Conservation (phyloP, 2,888 invertebrate genomes). For the Phytoseiulus persimilis region DNA sequence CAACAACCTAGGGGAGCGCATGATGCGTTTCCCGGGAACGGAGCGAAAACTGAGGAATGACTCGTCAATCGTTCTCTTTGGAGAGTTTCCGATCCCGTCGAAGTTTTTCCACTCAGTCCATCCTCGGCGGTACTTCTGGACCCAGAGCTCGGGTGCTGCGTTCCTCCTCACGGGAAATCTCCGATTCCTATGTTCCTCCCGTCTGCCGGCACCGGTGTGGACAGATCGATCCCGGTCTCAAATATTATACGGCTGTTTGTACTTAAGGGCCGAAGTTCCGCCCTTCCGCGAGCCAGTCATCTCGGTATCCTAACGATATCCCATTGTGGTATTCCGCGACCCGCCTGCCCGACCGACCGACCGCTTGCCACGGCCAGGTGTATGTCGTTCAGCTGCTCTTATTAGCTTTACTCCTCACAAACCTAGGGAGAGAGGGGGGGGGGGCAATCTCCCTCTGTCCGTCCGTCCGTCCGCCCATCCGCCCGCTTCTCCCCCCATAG, state of each 20-base stretch:
- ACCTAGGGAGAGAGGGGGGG: too few relatives aligned
- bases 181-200: too few relatives aligned
- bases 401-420: conserved; percentile 19
- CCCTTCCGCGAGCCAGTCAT: neutral
- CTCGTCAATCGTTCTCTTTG: neutral
- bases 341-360: neutral
- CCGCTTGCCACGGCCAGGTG: conserved; percentile 36
- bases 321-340: conserved; percentile 20
- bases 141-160: too few relatives aligned
- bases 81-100: neutral
- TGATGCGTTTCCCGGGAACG: neutral
- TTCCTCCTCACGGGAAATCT: neutral
- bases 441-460: neutral
- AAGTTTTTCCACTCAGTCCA: too few relatives aligned
- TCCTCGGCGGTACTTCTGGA: too few relatives aligned
- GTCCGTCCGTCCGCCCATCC: too few relatives aligned
- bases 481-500: neutral
- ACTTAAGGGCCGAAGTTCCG: neutral
- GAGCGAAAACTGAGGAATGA: neutral
- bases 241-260: neutral
- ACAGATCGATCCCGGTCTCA: too few relatives aligned
- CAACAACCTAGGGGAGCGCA: neutral
- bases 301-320: conserved; percentile 8
- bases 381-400: conserved; percentile 33
- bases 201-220: too few relatives aligned